Evolutionary conservation across 2,797 vertebrate genomes (phyloP), one percentile per base, ranked within the genome.

Genomic region (Euthynnus affinis): DNA sequence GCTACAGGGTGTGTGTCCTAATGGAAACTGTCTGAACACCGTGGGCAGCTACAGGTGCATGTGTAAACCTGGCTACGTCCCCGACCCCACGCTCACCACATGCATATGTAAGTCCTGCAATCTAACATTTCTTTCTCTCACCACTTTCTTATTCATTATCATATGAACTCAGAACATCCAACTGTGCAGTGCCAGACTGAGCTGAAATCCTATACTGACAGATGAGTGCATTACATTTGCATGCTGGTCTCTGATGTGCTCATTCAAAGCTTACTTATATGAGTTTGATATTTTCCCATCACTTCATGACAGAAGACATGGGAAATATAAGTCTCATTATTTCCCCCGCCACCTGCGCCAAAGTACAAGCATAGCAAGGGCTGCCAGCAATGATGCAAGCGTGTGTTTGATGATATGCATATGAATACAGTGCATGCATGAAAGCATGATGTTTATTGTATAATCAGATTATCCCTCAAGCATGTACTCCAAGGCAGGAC

Each of bases 21-120:
- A 99, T 91, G 98, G 98, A 71, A 96, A 97, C 84, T 99, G 98
- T 94, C 86, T 97, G 89, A 99, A 99, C 94, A 96, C 96, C 22
- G 84, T 97, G 90, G 98, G 98, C 86, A 99, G 98, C 93, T 99
- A 97, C 92, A 96, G 97, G 89, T 99, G 98, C 78, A 95, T 90
- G 74, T 99, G 98, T 92, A 97, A 97, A 92, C 86, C 95, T 9
- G 98, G 98, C 77, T 99, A 94, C 90, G 90, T 97, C 17, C 97
- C 97, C 4, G 96, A 98, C 91, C 90, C 97, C 75, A 94, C 96
- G 0, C 94, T 97, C 82, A 96, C 96, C 77, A 93, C 94, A 81
- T 99, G 98, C 86, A 94, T 97, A 82, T 91, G 98, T 99, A 96
- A 99, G 98, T 97, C 86, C 12, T 22, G 2, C 48, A 70, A 1